Evolutionary conservation across 2,888 invertebrate genomes (phyloP).

Genomic region (Tetragnatha montana): DNA sequence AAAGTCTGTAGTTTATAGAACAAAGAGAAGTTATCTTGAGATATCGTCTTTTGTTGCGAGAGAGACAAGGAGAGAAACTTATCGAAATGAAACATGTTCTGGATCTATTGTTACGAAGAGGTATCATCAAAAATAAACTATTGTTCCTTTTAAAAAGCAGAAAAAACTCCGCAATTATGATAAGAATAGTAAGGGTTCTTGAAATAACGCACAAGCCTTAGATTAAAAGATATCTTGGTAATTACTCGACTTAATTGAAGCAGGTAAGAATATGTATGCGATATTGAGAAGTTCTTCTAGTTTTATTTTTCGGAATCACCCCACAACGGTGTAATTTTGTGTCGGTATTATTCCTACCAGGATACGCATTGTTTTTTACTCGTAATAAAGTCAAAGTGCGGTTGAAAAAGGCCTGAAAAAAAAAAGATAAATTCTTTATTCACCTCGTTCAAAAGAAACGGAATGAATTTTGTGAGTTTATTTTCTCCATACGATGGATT

Average conservation of each 20-base stretch:
- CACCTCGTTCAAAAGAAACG: background rate
- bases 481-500: too few relatives aligned
- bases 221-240: constrained; percentile 48
- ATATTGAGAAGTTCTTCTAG: background rate
- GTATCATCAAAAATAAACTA: constrained; percentile 55
- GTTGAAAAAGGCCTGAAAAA: background rate
- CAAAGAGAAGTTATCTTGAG: constrained; percentile 64
- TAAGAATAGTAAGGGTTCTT: constrained; percentile 59
- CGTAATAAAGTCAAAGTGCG: constrained; percentile 1
- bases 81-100: constrained; percentile 46
- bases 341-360: background rate
- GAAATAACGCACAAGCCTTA: constrained; percentile 37
- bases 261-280: constrained; percentile 1
- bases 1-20: constrained; percentile 62
- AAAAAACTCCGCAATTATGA: constrained; percentile 47
- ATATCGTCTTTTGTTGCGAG: constrained; percentile 56
- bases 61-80: constrained; percentile 45
- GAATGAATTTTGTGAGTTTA: background rate
- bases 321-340: constrained; percentile 9
- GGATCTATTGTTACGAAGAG: constrained; percentile 45
- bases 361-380: constrained; percentile 7
- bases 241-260: constrained; percentile 53
- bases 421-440: background rate
- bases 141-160: constrained; percentile 54
- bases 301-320: too few relatives aligned